A percentile compares a stretch with the other conserved stretches of the same genome.
Evolutionary conservation across 2,888 invertebrate genomes (phyloP).

Genomic region (Drosophila leonis): DNA sequence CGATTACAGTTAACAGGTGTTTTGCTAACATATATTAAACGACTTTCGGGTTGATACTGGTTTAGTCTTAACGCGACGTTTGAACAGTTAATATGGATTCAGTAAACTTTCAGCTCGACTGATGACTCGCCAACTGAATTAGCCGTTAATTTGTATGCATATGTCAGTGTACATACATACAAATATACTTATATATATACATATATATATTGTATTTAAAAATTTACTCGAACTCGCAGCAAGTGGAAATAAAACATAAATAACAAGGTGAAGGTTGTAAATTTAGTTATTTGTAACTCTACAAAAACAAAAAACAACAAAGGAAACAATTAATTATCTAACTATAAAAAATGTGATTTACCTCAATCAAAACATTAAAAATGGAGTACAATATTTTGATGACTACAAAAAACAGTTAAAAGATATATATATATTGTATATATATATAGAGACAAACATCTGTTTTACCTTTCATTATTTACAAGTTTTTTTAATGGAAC

Average conservation of each 20-base stretch:
- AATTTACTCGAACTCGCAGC: not conserved
- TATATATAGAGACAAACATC: not conserved
- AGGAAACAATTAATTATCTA: not conserved
- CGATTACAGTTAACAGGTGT: not conserved
- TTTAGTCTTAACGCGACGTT: conserved; percentile 59
- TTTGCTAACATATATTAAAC: conserved; percentile 35
- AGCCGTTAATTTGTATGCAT: not conserved
- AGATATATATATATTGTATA: no score
- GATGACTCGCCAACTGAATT: conserved; percentile 14
- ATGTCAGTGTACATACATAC: conserved; percentile 11
- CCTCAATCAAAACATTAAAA: conserved; percentile 6
- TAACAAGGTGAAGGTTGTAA: conserved; percentile 24
- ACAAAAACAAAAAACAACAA: conserved; percentile 10
- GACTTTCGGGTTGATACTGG: conserved; percentile 15
- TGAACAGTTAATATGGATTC: conserved; percentile 54
- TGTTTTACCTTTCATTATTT: not conserved
- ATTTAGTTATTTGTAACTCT: conserved; percentile 37
- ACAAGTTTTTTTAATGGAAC: not conserved
- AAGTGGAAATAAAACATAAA: not conserved
- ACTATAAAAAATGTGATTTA: conserved; percentile 48
- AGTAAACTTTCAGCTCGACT: conserved; percentile 17
- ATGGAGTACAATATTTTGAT: not conserved
- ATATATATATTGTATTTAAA: not conserved
- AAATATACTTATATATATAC: not conserved
- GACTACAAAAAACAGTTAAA: not conserved